Evolutionary conservation across 2,888 invertebrate genomes (phyloP), one percentile per base, ranked within the genome.

Genomic region (Escarpia spicata): DNA sequence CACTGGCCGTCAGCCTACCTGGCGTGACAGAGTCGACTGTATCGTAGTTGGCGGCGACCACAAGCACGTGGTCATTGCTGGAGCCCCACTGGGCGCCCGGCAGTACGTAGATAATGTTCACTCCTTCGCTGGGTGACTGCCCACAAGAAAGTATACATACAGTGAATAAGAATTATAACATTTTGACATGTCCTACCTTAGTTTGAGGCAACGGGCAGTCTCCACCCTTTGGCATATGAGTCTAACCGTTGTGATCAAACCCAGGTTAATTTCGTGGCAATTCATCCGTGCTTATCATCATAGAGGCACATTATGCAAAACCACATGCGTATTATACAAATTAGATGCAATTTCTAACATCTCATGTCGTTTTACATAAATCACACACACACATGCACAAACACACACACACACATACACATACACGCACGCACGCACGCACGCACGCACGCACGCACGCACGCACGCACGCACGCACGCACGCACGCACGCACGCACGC

Each of bases 91-190:
- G 19, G 19, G 31, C 15, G 45, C 91, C 91, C 45, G 43, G 43
- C 45, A 91, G 91, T 19, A 91, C 91, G 45, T 91, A 91, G 45
- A 91, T 91, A 26, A 44, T 44, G 45, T 91, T 91, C 15, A 45
- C 91, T 19, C 91, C 91, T 26, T 91, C 91, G 8, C 19, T 75
- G 1, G 75, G n/a, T 75, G 19, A 26, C 75, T 75, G 75, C 37
- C 37, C 37, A 37, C 37, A 75, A 75, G 26, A 15, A n/a, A 26
- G n/a, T 19, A 15, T 26, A 26, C 26, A 75, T 37, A 37, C 37
- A 37, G 37, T 37, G 37, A 26, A 6, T 75, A 75, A 75, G 75
- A 75, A 75, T 15, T 2, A 75, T 75, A 4, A 75, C 75, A 75
- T 75, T 75, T 15, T 26, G 6, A 75, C n/a, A 52, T 75, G 75